Evolutionary conservation across 2,888 invertebrate species (phyloP), one percentile per base, ranked within the genome.

Genomic region (Synergus gifuensis): DNA sequence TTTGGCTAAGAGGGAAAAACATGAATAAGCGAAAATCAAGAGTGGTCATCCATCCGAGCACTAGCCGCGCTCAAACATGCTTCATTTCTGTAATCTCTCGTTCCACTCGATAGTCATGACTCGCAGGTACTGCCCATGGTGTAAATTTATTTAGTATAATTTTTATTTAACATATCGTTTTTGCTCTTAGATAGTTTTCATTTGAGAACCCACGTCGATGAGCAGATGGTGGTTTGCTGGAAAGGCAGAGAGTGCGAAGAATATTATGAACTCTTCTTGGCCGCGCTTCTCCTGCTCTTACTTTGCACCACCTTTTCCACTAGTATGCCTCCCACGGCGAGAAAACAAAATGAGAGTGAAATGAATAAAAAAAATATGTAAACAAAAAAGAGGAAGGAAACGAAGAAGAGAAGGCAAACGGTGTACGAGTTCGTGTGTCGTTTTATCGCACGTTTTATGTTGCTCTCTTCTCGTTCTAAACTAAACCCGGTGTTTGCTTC

Each of bases 401-500:
- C 82, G 46, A 69, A 36, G 63, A 63, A 73, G 67, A 79, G 49
- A 69, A 22, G 46, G 64, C 40, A 73, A 60, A 69, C 46, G 76
- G 66, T 66, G 58, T 66, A 49, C n/a, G 40, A 54, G 42, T 18
- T 22, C 78, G 76, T 79, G 80, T 83, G 83, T 81, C 87, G 86
- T 89, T 90, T 90, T 90, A 90, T 90, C 89, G 89, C 88, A 86
- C 87, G 88, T 89, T 90, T 90, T 90, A 88, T 86, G 87, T 86
- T 86, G 86, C 83, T 83, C 87, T 84, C 84, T 84, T 83, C 83
- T 67, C 44, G 77, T 80, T 82, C 80, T 81, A 82, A 73, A 73
- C 73, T 54, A 84, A 86, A 83, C 81, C 83, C 84, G 85, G 85
- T 86, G 83, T 85, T 85, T 81, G 84, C 83, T 82, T 81, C 81